Evolutionary conservation across 2,113 vertebrate genomes (phyloP).

Genomic region (Spea bombifrons): DNA sequence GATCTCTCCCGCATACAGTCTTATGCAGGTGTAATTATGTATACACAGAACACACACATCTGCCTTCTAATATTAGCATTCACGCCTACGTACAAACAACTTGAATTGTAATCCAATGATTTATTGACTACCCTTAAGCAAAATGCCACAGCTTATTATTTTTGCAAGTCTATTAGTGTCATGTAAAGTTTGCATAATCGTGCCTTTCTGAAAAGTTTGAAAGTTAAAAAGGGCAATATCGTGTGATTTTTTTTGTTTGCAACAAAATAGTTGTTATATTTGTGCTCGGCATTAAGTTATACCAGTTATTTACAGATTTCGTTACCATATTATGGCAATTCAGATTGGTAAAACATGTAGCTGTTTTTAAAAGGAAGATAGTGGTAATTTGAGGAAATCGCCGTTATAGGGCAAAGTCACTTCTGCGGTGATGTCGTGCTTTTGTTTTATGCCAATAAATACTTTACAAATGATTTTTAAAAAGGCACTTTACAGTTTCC

Average conservation of each 20-base stretch:
- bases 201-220: conserved; percentile 29
- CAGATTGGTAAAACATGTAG: too few species aligned
- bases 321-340: too few species aligned
- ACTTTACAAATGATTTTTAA: too few species aligned
- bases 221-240: conserved; percentile 42
- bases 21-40: not conserved
- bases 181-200: conserved; percentile 31
- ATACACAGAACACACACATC: conserved; percentile 11
- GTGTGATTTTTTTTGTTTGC: not conserved
- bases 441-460: too few species aligned
- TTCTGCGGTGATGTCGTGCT: too few species aligned
- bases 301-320: too few species aligned
- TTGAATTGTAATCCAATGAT: conserved; percentile 32
- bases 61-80: conserved; percentile 41
- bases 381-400: too few species aligned
- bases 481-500: too few species aligned
- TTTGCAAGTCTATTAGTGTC: conserved; percentile 35
- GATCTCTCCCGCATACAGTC: not conserved
- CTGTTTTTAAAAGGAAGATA: too few species aligned
- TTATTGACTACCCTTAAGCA: conserved; percentile 47
- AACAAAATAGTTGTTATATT: not conserved
- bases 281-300: not conserved
- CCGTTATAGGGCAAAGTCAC: too few species aligned
- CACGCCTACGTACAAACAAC: conserved; percentile 3
- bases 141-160: conserved; percentile 45